phyloP scores from a whole-genome alignment of 2,113 vertebrate genomes.

The Acrocephalus arundinaceus region DNA sequence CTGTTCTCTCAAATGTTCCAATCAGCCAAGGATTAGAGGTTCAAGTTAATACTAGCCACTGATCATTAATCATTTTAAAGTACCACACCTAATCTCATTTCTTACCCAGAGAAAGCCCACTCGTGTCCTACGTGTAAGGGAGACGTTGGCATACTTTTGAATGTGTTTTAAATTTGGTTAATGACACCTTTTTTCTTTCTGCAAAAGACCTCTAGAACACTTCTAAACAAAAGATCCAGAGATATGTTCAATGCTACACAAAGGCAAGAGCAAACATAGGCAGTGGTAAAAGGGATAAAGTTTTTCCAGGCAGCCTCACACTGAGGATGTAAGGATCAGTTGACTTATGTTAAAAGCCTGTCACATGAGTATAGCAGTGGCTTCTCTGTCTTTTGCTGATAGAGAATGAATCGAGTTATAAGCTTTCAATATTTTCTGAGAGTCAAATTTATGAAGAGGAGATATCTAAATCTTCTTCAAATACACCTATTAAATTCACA shows the following conservation, averaged over 20 bases:
- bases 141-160: neutral
- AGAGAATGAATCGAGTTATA: neutral
- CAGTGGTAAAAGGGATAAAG: neutral
- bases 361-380: neutral
- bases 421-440: neutral
- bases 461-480: neutral
- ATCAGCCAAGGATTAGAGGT: constrained; percentile 6
- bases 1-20: constrained; percentile 4
- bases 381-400: neutral
- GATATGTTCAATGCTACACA: neutral
- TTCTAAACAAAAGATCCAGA: neutral
- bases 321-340: neutral
- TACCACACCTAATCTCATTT: constrained; percentile 3
- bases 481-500: neutral
- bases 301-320: neutral
- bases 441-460: neutral
- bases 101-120: neutral
- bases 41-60: neutral
- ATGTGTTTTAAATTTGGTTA: neutral
- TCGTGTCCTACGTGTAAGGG: neutral
- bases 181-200: neutral
- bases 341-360: neutral
- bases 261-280: neutral
- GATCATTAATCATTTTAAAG: constrained; percentile 28
- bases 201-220: neutral